Percentiles rank a stretch among this genome's conserved stretches.
These are phyloP conservation scores for Zaprionus kolodkinae DNA, from an alignment of 1,140 invertebrate genomes.

Conservation along the genomic window DNA sequence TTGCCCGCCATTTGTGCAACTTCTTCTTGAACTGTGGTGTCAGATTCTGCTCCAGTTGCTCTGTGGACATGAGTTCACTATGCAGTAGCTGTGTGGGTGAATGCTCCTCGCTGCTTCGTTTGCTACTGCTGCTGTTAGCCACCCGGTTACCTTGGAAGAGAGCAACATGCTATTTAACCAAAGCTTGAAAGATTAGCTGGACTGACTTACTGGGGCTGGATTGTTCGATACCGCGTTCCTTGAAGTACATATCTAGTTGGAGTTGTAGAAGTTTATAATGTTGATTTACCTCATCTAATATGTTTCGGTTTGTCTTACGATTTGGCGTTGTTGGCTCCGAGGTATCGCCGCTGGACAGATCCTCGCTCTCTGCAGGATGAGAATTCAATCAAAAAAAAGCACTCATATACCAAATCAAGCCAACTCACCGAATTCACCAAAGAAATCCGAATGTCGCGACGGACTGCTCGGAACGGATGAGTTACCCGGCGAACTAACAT, in stretches of 20 bases:
- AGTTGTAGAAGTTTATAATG: constrained; percentile 88
- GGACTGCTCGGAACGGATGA: constrained; percentile 89
- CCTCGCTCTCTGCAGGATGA: constrained; percentile 74
- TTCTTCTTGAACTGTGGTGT: constrained; percentile 92
- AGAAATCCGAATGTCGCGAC: constrained; percentile 87
- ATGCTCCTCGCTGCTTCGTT: constrained; percentile 71
- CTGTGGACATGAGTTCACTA: constrained; percentile 66
- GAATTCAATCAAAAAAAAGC: background rate
- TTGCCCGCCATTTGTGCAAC: constrained; percentile 93
- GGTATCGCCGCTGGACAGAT: constrained; percentile 81
- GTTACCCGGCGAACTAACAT: constrained; percentile 69
- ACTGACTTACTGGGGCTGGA: constrained; percentile 62
- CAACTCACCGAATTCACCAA: constrained; percentile 79
- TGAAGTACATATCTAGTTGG: constrained; percentile 89
- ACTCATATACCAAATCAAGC: background rate
- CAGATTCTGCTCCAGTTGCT: constrained; percentile 87
- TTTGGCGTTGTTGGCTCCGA: constrained; percentile 80
- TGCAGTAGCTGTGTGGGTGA: constrained; percentile 65
- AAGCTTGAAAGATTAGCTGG: background rate
- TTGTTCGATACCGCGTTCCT: constrained; percentile 89
- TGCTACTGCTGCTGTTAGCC: constrained; percentile 60
- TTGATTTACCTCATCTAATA: constrained; percentile 86
- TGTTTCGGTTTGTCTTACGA: constrained; percentile 67
- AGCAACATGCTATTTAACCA: background rate
- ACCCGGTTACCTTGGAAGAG: constrained; percentile 49